Evolutionary conservation across 2,113 vertebrate species (phyloP).

Genomic region (Lepisosteus oculatus): DNA sequence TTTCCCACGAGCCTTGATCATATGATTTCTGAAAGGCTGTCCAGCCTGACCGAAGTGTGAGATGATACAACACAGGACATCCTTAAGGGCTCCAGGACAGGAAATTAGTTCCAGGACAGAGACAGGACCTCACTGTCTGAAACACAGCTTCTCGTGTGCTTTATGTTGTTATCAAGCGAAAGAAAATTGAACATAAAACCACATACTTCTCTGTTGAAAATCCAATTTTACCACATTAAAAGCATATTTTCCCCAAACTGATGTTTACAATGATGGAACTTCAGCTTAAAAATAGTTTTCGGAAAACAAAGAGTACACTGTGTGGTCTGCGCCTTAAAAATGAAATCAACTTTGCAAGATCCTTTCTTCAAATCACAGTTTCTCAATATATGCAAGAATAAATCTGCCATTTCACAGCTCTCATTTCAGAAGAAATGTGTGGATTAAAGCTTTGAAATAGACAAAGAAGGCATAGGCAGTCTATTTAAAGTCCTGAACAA

Average conservation of each 20-base stretch:
- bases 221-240: conserved; percentile 37
- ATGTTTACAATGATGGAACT: conserved; percentile 26
- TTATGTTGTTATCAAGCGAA: too few species aligned
- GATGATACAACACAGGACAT: neutral
- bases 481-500: neutral
- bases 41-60: too few species aligned
- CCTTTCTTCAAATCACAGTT: conserved; percentile 26
- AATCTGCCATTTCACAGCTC: conserved; percentile 1
- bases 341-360: neutral
- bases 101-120: neutral
- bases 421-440: neutral
- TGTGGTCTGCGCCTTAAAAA: conserved; percentile 20
- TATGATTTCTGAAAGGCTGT: neutral
- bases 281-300: conserved; percentile 30
- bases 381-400: conserved; percentile 17
- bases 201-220: conserved; percentile 15
- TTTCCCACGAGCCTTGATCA: neutral
- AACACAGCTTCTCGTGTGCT: neutral
- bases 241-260: conserved; percentile 14
- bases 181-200: conserved; percentile 12
- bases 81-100: neutral
- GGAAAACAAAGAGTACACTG: conserved; percentile 27
- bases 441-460: neutral
- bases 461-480: too few species aligned
- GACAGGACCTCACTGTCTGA: conserved; percentile 1